Evolutionary conservation across 2,797 vertebrate species (phyloP), one percentile per base, ranked within the genome.

Genomic region (Alauda arvensis): DNA sequence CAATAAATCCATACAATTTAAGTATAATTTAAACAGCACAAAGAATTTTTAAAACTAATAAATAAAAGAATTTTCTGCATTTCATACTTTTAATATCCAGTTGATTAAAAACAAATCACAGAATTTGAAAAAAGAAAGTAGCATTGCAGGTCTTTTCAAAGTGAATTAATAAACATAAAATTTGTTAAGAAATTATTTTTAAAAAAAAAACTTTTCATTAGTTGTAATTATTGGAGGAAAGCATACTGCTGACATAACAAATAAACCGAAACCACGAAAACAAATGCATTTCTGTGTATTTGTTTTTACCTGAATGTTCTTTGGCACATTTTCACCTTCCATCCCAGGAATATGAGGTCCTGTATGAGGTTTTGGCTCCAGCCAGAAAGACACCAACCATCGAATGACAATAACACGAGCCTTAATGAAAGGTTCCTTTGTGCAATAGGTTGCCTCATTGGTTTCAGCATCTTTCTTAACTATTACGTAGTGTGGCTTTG

Each of bases 361-460:
- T 66, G 97, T 95, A 94, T 98, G 99, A 74, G 98, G 97, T 95
- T 99, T 98, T 66, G 99, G 98, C 95, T 99, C 99, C 66, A 99
- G 97, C 99, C 99, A 99, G 97, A 99, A 99, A 96, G 99, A 99
- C 88, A 99, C 99, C 93, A 99, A 97, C 99, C 99, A 99, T 93
- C 99, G 98, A 96, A 99, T 98, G 92, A 99, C 98, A 97, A 99
- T 99, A 95, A 99, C 99, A 65, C 98, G 97, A 92, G 99, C 98
- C 93, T 99, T 98, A 87, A 99, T 98, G 95, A 99, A 99, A 96
- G 98, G 98, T 95, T 99, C 99, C 94, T 99, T 99, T 94, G 98
- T 99, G 97, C 98, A 99, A 96, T 98, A 99, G 77, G 98, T 67
- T 24, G 97, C 96, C 95, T 99, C 99, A 53, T 97, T 98, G 86